These are phyloP conservation scores for Uromys caudimaculatus DNA, from an alignment of 2,797 vertebrate species.

Conservation along the genomic window DNA sequence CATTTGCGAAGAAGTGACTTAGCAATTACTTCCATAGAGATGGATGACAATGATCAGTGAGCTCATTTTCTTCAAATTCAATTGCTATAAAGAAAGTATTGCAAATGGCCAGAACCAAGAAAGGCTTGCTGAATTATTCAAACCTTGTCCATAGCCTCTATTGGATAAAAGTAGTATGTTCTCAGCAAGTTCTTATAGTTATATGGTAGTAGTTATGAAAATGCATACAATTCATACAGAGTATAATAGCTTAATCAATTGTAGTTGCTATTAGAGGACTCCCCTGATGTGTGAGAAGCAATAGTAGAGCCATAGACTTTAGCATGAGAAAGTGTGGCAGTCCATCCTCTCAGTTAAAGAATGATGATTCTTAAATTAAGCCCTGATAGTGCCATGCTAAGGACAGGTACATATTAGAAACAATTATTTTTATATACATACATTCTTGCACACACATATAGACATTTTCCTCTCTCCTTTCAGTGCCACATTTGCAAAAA, in stretches of 20 bases:
- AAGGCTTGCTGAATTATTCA: conserved; percentile 7
- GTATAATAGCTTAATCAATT: not conserved
- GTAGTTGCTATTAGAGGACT: not conserved
- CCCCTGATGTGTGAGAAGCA: not conserved
- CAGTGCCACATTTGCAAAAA: not conserved
- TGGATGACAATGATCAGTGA: not conserved
- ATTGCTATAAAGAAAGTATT: not conserved
- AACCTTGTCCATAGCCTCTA: not conserved
- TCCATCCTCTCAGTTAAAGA: not conserved
- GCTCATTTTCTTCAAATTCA: conserved; percentile 36
- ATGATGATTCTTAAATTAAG: not conserved
- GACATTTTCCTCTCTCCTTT: not conserved
- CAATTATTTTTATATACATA: not conserved
- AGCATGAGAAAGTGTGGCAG: not conserved
- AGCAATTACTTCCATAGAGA: conserved; percentile 11
- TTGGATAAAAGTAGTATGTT: not conserved
- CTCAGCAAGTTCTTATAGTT: not conserved
- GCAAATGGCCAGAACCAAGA: not conserved
- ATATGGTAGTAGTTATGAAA: not conserved
- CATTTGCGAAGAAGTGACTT: not conserved
- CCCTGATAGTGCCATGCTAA: not conserved
- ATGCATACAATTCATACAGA: not conserved
- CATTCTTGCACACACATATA: too few species aligned
- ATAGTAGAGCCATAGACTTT: not conserved
- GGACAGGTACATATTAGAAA: too few species aligned